Base-by-base conservation (phyloP, 2,113 vertebrate species). In the Dipodomys spectabilis region DNA sequence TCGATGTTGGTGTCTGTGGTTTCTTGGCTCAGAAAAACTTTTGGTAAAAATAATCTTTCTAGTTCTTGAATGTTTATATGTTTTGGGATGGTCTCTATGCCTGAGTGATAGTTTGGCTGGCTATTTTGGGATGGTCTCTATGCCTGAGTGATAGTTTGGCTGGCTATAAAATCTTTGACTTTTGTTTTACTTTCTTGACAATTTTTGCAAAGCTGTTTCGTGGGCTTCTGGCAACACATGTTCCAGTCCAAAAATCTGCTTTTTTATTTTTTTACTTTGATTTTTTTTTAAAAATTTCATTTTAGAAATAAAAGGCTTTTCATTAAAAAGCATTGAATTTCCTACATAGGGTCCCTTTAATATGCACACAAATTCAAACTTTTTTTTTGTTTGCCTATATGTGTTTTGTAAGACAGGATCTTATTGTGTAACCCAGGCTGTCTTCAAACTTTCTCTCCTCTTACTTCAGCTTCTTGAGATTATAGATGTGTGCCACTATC, bases 101-200 rank as follows among this genome's bases (percentile, higher is more conserved):
- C 27, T 71, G 30, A 79, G 82, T 7, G 18, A 60, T 71, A 92
- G 57, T 80, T 94, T 91, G 39, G 62, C 9, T 95, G 39, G 9
- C 23, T 72, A 45, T 81, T 65, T 80, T 92, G 22, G 5, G 1
- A 39, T 19, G 30, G 28, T 2, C 5, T 95, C 91, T 27, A 57
- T 86, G 39, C 8, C 27, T 71, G 30, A 79, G 82, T 7, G 18
- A 60, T 71, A 92, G 57, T 80, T 94, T 91, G 39, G 62, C 9
- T 95, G 39, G 9, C 23, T 72, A 45, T 81, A 93, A 86, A 93
- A 67, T 77, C 23, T 89, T 93, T 82, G 45, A 23, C 19, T 87
- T n/a, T 23, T 67, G 18, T 49, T 85, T 92, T 84, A 72, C 65
- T 92, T 74, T 85, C 72, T 69, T 32, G 20, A 44, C 1, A 16